A percentile compares a stretch with the other conserved stretches of the same genome.
These are phyloP conservation scores for Paedocypris micromegethes DNA, from an alignment of 2,797 vertebrate genomes.

Conservation along the genomic window DNA sequence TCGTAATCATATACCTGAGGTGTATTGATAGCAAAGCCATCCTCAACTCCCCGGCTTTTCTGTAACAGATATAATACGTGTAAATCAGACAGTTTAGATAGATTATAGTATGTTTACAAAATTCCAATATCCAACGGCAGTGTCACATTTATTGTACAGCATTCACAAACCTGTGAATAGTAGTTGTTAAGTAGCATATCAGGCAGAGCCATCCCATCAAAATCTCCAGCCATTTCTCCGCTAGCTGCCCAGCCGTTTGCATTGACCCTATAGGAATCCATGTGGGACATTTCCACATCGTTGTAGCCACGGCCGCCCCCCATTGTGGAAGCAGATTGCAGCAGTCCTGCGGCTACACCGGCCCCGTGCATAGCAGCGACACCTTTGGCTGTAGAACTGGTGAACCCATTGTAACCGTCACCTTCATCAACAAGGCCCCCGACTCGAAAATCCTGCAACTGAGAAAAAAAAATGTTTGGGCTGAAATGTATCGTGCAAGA, in stretches of 20 bases:
- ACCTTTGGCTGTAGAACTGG: rapidly evolving
- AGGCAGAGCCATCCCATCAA: constrained; percentile 56
- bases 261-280: constrained; percentile 17
- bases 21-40: constrained; percentile 65
- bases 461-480: constrained; percentile 7
- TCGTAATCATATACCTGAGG: constrained; percentile 72
- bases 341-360: not conserved
- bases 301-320: constrained; percentile 2
- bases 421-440: constrained; percentile 1
- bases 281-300: not conserved
- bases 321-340: constrained; percentile 4
- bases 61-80: constrained; percentile 46
- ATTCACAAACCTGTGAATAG: constrained; percentile 61
- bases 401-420: rapidly evolving
- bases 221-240: constrained; percentile 29
- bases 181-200: constrained; percentile 54
- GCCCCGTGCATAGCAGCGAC: not conserved
- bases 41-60: constrained; percentile 64
- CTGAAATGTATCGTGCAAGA: too few species aligned
- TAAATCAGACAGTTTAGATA: not conserved
- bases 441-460: constrained; percentile 52
- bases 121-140: not conserved
- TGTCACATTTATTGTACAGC: too few species aligned
- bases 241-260: constrained; percentile 24
- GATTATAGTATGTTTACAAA: too few species aligned